These are phyloP conservation scores for Menidia menidia DNA, from an alignment of 2,797 vertebrate genomes.

Conservation along the genomic window DNA sequence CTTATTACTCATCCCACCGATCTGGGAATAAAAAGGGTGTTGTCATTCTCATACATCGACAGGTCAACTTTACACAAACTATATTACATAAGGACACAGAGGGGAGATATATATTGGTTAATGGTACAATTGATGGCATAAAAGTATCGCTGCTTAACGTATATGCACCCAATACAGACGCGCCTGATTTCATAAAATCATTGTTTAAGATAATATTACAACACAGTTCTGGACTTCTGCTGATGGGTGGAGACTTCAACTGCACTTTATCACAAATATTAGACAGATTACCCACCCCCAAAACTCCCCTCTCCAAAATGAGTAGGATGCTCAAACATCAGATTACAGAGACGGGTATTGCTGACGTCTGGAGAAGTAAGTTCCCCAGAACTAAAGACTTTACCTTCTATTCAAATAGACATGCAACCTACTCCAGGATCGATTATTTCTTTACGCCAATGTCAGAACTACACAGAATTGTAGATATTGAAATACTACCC, in stretches of 20 bases:
- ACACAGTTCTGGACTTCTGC: not conserved
- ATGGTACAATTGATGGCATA: not conserved
- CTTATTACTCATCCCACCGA: not conserved
- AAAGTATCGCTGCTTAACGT: not conserved
- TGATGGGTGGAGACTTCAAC: too few relatives aligned
- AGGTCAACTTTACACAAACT: not conserved
- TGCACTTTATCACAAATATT: not conserved
- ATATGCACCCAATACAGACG: not conserved
- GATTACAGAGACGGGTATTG: not conserved
- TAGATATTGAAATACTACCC: not conserved
- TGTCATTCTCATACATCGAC: not conserved
- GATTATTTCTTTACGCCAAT: not conserved
- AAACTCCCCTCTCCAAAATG: accelerated
- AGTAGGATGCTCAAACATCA: not conserved
- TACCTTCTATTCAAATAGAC: slow-evolving; percentile 5
- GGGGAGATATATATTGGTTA: not conserved
- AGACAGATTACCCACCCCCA: not conserved
- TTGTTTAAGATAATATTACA: not conserved
- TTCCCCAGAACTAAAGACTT: not conserved
- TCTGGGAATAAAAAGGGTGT: not conserved
- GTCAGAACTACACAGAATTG: slow-evolving; percentile 7
- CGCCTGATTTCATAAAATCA: not conserved
- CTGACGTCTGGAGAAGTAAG: not conserved
- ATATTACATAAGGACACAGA: not conserved
- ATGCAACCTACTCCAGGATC: not conserved